Percentiles rank a stretch among this genome's conserved stretches.
Conservation (phyloP, 2,888 invertebrate genomes). For the Lithophane leautieri region DNA sequence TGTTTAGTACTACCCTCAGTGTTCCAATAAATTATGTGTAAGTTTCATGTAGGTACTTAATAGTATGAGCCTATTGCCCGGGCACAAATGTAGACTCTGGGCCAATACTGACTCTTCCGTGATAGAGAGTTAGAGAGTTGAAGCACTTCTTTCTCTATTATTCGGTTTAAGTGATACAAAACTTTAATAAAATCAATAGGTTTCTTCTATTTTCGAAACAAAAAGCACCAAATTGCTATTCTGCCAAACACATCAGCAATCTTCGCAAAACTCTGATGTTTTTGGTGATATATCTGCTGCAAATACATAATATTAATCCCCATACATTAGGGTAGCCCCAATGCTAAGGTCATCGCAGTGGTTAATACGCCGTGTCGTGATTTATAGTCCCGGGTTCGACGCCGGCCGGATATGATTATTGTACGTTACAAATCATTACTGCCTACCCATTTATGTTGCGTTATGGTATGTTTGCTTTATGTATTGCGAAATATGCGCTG, state of each 20-base stretch:
- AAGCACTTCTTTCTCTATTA: neutral
- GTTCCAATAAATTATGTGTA: neutral
- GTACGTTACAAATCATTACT: constrained; percentile 65
- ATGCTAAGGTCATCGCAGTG: constrained; percentile 66
- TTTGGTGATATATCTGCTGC: constrained; percentile 45
- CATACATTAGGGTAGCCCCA: constrained; percentile 50
- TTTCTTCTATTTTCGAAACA: neutral
- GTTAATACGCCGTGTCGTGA: constrained; percentile 69
- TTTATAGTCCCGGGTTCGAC: constrained; percentile 66
- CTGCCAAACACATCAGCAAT: constrained; percentile 12
- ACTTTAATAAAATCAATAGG: neutral
- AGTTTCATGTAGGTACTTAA: no score
- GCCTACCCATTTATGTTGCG: constrained; percentile 60
- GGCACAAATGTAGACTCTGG: no score
- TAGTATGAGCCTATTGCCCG: no score
- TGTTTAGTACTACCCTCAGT: neutral
- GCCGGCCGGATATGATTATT: constrained; percentile 65
- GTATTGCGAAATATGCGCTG: constrained; percentile 59
- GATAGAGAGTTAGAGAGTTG: neutral
- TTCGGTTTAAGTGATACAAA: neutral
- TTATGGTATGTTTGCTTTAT: constrained; percentile 63
- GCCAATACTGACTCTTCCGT: no score
- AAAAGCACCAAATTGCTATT: neutral
- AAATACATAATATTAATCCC: constrained; percentile 48
- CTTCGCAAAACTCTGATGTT: constrained; percentile 16